Conservation (phyloP, 2,113 vertebrate species). For the Sterrhoptilus dennistouni region DNA sequence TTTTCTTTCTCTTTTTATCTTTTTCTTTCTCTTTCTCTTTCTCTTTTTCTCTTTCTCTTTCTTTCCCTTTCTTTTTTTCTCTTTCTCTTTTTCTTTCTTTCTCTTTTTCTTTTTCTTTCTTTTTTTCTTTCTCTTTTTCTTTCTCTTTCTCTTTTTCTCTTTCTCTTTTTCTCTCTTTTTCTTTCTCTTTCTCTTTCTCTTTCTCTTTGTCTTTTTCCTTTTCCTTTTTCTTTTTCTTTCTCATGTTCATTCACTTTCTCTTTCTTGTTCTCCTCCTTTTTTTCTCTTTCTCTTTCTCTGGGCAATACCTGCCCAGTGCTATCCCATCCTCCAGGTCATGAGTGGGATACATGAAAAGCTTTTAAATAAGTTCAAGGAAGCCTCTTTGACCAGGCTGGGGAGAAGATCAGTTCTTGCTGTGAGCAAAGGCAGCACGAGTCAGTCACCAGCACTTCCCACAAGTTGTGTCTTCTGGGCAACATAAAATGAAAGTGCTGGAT, state of each 20-base stretch:
- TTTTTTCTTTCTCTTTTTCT: fast-evolving
- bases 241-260: too few relatives aligned
- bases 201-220: fast-evolving
- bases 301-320: neutral
- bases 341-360: neutral
- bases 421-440: neutral
- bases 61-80: fast-evolving
- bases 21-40: too few relatives aligned
- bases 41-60: fast-evolving
- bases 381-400: neutral
- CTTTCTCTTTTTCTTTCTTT: fast-evolving
- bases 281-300: too few relatives aligned
- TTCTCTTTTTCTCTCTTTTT: fast-evolving
- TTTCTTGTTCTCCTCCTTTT: too few relatives aligned
- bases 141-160: too few relatives aligned
- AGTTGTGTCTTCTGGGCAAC: neutral
- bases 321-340: neutral
- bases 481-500: neutral
- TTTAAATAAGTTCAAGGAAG: neutral
- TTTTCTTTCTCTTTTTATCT: fast-evolving
- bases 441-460: neutral
- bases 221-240: fast-evolving
- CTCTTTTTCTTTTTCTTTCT: fast-evolving
- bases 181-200: fast-evolving
- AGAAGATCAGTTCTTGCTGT: neutral